phyloP scores from a whole-genome alignment of 2,797 vertebrate genomes.

The Lagorchestes hirsutus region DNA sequence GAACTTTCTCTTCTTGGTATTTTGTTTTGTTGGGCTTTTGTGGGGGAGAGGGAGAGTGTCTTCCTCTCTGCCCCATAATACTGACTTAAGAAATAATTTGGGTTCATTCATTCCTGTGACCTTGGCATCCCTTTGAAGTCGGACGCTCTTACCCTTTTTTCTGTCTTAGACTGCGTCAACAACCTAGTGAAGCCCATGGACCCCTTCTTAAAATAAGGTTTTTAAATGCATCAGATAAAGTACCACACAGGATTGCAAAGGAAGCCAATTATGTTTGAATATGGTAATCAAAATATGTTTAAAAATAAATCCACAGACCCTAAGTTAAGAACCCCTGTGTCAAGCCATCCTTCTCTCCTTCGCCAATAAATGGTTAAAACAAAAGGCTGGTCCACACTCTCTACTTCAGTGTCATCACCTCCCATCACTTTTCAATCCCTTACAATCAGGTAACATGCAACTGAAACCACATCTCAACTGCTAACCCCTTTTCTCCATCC shows the following conservation, averaged over 20 bases:
- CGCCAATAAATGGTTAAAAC: not conserved
- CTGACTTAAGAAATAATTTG: not conserved
- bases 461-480: not conserved
- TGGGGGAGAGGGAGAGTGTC: not conserved
- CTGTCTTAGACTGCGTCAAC: not conserved
- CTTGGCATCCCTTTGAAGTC: not conserved
- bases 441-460: not conserved
- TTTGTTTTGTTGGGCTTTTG: not conserved
- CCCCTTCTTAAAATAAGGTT: not conserved
- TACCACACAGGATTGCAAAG: not conserved
- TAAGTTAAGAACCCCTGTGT: not conserved
- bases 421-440: not conserved
- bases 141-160: not conserved
- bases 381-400: not conserved
- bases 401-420: not conserved
- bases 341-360: not conserved
- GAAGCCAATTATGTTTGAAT: not conserved
- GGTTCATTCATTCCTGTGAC: not conserved
- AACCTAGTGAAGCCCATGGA: not conserved
- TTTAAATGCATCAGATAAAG: not conserved
- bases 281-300: not conserved
- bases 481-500: not conserved
- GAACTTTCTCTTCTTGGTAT: not conserved
- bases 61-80: not conserved
- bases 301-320: not conserved